Conservation (phyloP, 2,113 vertebrate species). For the Thomomys bottae region DNA sequence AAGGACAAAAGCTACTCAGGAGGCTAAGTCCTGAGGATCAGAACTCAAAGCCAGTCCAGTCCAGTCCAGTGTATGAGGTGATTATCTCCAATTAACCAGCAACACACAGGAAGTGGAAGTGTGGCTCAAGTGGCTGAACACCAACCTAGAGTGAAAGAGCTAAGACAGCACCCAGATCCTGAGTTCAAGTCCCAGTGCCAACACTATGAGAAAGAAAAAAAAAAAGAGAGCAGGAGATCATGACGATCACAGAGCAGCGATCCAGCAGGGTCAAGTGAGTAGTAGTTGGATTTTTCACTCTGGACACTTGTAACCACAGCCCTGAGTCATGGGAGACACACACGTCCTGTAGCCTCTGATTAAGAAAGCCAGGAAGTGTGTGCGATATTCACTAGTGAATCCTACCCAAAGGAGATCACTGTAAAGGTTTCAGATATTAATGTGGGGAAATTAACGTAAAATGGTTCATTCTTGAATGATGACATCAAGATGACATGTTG, state of each 20-base stretch:
- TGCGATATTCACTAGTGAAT: conserved; percentile 48
- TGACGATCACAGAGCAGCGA: neutral
- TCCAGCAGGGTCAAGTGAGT: neutral
- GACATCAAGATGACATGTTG: conserved; percentile 56
- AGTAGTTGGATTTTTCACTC: neutral
- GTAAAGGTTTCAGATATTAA: conserved; percentile 63
- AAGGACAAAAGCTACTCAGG: no score
- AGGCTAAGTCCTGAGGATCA: neutral
- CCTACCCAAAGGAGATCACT: conserved; percentile 53
- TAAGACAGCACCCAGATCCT: no score
- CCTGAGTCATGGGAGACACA: conserved; percentile 67
- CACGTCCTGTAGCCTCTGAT: conserved; percentile 72
- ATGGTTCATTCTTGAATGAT: conserved; percentile 66
- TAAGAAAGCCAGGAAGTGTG: conserved; percentile 70
- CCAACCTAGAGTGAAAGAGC: no score
- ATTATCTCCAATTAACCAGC: no score
- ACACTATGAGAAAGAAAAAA: no score
- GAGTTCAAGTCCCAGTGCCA: no score
- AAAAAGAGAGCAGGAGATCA: neutral
- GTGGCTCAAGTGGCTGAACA: no score
- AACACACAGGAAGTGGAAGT: no score
- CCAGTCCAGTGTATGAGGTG: no score
- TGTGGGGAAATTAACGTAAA: conserved; percentile 64
- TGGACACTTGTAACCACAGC: conserved; percentile 43
- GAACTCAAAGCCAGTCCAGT: neutral